A percentile compares a stretch with the other conserved stretches of the same genome.
Conservation (phyloP, 1,140 invertebrate genomes). For the Drosophila triauraria region DNA sequence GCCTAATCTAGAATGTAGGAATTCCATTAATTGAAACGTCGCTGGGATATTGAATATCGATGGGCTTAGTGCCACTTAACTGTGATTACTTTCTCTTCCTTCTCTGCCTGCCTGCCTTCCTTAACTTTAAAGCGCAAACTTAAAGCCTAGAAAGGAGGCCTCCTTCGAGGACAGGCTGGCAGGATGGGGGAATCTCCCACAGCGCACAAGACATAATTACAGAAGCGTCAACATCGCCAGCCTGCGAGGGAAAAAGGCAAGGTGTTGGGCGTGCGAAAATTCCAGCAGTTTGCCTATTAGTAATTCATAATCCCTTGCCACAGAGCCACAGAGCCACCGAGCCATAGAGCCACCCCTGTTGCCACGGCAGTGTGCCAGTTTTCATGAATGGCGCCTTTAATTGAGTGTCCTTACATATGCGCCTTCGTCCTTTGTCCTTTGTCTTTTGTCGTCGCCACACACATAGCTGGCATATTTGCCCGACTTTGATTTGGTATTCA, state of each 20-base stretch:
- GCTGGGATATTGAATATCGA: slow-evolving; percentile 24
- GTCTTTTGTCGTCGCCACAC: not conserved
- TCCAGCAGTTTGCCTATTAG: slow-evolving; percentile 72
- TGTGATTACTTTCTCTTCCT: slow-evolving; percentile 5
- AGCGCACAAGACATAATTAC: slow-evolving; percentile 64
- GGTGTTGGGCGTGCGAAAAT: slow-evolving; percentile 69
- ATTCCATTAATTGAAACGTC: slow-evolving; percentile 14
- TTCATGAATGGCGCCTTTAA: slow-evolving; percentile 71
- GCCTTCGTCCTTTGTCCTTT: slow-evolving; percentile 24
- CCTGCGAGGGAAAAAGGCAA: slow-evolving; percentile 24
- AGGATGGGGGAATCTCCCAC: not conserved
- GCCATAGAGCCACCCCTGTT: not conserved
- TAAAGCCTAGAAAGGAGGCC: slow-evolving; percentile 23
- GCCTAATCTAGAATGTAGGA: not conserved
- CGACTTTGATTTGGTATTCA: slow-evolving; percentile 73
- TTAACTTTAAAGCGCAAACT: slow-evolving; percentile 22
- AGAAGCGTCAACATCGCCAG: slow-evolving; percentile 59
- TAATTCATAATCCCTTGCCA: slow-evolving; percentile 74
- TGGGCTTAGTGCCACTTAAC: slow-evolving; percentile 26
- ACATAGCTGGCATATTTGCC: slow-evolving; percentile 55
- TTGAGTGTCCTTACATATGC: slow-evolving; percentile 57
- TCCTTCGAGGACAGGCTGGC: not conserved
- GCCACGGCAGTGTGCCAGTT: slow-evolving; percentile 49
- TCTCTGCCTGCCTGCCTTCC: slow-evolving; percentile 9
- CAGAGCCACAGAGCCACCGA: not conserved